phyloP scores from a whole-genome alignment of 2,797 vertebrate genomes.

The Morus bassanus region DNA sequence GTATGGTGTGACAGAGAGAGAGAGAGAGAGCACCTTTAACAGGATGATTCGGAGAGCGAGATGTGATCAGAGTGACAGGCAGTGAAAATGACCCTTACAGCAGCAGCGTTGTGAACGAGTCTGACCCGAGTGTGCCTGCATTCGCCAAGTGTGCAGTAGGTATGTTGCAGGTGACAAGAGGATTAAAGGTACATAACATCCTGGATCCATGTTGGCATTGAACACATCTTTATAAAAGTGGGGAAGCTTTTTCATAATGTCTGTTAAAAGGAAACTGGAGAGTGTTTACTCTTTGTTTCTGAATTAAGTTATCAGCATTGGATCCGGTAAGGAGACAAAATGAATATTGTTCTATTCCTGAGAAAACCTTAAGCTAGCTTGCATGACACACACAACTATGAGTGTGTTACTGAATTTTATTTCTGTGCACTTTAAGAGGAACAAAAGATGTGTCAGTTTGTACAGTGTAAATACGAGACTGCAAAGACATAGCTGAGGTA shows the following conservation, averaged over 20 bases:
- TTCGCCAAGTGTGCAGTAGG: neutral
- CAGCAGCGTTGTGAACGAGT: neutral
- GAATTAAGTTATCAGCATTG: neutral
- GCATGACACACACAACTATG: neutral
- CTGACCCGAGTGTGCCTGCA: fast-evolving
- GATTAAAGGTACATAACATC: neutral
- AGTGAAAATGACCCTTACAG: fast-evolving
- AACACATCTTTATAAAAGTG: neutral
- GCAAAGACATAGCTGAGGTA: neutral
- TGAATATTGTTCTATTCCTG: neutral
- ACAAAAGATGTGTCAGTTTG: neutral
- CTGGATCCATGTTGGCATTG: neutral
- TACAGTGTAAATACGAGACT: neutral
- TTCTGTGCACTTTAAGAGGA: neutral
- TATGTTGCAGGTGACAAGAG: neutral
- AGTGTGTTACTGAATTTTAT: neutral
- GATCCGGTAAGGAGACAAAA: neutral
- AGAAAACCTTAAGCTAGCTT: neutral
- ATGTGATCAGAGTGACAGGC: neutral
- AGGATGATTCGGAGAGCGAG: fast-evolving
- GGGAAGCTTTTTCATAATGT: neutral
- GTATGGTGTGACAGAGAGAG: neutral
- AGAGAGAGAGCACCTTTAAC: fast-evolving
- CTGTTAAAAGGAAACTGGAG: neutral
- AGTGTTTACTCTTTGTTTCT: neutral